A percentile compares a stretch with the other conserved stretches of the same genome.
Evolutionary conservation across 2,888 invertebrate species (phyloP).

Genomic region (Lysandra coridon): DNA sequence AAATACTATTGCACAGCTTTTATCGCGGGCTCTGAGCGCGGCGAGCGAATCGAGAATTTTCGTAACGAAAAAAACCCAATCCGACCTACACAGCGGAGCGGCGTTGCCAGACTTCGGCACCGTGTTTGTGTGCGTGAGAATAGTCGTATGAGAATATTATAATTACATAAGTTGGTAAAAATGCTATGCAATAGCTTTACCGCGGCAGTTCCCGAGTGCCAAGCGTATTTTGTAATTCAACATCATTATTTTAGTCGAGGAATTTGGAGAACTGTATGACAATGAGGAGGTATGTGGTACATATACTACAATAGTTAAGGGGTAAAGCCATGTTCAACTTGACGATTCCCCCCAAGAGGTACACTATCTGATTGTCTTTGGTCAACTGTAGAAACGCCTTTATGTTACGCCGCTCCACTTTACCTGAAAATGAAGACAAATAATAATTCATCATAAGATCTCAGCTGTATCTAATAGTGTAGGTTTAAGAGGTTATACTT

Average conservation of each 20-base stretch:
- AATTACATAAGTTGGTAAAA: no score
- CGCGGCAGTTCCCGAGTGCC: no score
- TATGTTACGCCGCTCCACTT: slow-evolving; percentile 58
- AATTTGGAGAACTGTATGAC: slow-evolving; percentile 71
- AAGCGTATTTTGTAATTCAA: no score
- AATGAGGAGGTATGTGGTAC: slow-evolving; percentile 67
- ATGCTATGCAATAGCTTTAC: no score
- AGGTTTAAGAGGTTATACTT: no score
- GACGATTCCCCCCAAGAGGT: slow-evolving; percentile 62
- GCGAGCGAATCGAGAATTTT: background rate
- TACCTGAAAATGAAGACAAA: slow-evolving; percentile 50
- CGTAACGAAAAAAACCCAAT: background rate
- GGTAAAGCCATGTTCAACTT: slow-evolving; percentile 66
- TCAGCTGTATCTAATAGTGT: no score
- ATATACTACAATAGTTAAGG: slow-evolving; percentile 62
- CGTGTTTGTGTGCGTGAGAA: no score
- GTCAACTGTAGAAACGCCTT: slow-evolving; percentile 66
- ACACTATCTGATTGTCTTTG: slow-evolving; percentile 60
- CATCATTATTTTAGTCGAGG: slow-evolving; percentile 51
- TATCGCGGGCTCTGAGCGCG: background rate
- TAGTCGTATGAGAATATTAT: no score
- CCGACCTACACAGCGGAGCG: no score
- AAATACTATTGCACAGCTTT: no score
- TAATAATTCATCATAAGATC: slow-evolving; percentile 29
- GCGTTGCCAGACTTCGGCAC: no score